Base-by-base conservation (phyloP, 2,888 invertebrate genomes). In the Lymantria dispar region DNA sequence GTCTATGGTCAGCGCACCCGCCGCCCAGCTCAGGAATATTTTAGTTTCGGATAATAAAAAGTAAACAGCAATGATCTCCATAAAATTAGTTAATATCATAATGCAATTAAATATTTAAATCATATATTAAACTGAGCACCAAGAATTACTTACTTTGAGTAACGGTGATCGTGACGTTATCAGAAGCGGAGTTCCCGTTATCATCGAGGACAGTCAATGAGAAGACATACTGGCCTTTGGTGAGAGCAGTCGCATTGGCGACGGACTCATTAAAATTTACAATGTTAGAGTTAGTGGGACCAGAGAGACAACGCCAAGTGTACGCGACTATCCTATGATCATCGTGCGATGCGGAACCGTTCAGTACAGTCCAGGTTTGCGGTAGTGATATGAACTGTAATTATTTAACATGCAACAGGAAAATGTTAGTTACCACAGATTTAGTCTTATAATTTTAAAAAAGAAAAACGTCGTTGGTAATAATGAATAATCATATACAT, bases 191-290 rank as follows among this genome's bases (percentile, higher is more conserved):
- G 72, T 97, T 96, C 45, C 95, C 96, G 70, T 95, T 96, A 69
- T 96, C 96, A 81, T 98, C 97, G 10, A 94, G 93, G 0, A 97
- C 96, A n/a, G 94, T 95, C 55, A 98, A 84, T 72, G 95, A 94
- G 79, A 97, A 96, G 48, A 93, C 89, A 74, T 98, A 98, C 50
- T 94, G 93, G 0, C 98, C 98, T 72, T 96, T 95, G 0, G 97
- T 97, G 38, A 97, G 90, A 0, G 93, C 92, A 0, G 96, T 96
- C 0, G 96, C 95, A 80, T 97, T 97, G 9, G 96, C 95, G 47
- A 93, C 81, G 0, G 94, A 93, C 70, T 93, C 92, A 77, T 95
- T 95, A 56, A 88, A 89, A 67, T 91, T 83, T 39, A 87, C 38
- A 45, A 90, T 82, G 69, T 68, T 85, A 40, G 94, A 93, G 69